Conservation (phyloP, 2,797 vertebrate species). For the Malurus splendens region DNA sequence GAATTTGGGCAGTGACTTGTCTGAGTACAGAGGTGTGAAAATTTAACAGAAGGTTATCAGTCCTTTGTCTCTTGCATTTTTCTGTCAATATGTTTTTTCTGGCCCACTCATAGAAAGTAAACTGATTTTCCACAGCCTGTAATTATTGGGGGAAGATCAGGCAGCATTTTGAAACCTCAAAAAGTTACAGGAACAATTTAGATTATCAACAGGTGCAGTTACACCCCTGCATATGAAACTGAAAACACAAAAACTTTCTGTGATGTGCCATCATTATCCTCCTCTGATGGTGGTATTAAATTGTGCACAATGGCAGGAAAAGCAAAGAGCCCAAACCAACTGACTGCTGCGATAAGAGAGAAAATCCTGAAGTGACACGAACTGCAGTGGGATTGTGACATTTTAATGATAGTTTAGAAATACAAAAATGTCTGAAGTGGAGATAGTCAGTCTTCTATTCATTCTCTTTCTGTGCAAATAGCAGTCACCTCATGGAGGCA, state of each 20-base stretch:
- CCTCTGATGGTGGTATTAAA: background rate
- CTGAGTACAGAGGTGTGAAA: background rate
- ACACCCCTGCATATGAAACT: background rate
- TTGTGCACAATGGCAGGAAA: slow-evolving; percentile 2
- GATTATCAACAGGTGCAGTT: slow-evolving; percentile 1
- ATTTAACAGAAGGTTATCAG: background rate
- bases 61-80: background rate
- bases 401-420: slow-evolving; percentile 51
- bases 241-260: slow-evolving; percentile 36
- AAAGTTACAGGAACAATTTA: slow-evolving; percentile 25
- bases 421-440: slow-evolving; percentile 8
- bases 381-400: slow-evolving; percentile 20
- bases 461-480: background rate
- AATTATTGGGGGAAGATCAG: background rate
- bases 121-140: background rate
- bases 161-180: background rate
- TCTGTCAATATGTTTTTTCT: background rate
- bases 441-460: slow-evolving; percentile 3
- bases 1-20: background rate
- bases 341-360: slow-evolving; percentile 23
- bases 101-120: background rate
- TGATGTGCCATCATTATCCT: slow-evolving; percentile 1
- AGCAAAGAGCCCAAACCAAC: slow-evolving; percentile 5
- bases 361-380: slow-evolving; percentile 15
- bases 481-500: background rate